Evolutionary conservation across 1,140 invertebrate genomes (phyloP).

Genomic region (Penaeus chinensis): DNA sequence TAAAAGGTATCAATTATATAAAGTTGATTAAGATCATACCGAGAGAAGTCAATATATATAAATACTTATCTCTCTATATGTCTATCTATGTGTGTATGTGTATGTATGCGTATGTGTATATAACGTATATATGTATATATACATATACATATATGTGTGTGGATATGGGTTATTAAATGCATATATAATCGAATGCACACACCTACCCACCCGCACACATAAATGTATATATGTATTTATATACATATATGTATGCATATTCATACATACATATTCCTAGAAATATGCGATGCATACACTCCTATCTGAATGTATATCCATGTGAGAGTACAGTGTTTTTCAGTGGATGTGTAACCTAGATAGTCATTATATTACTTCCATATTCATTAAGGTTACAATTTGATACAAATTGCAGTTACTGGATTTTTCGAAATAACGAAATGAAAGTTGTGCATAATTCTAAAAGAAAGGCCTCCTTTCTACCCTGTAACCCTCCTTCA

Average conservation of each 20-base stretch:
- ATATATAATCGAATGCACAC: not conserved
- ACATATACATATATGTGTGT: too few species aligned
- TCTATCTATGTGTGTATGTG: not conserved
- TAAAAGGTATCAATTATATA: too few species aligned
- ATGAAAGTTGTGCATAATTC: too few species aligned
- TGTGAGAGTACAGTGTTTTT: not conserved
- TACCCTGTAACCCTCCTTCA: too few species aligned
- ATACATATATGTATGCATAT: constrained; percentile 8
- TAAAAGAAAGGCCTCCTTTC: too few species aligned
- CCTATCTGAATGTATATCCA: not conserved
- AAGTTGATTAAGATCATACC: not conserved
- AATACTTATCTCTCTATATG: not conserved
- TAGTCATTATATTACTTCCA: too few species aligned
- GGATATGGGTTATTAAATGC: not conserved
- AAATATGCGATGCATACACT: not conserved
- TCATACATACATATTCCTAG: not conserved
- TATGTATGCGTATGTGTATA: constrained; percentile 1
- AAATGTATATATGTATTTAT: constrained; percentile 7
- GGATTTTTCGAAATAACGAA: too few species aligned
- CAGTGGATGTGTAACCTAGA: not conserved
- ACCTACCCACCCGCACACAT: too few species aligned
- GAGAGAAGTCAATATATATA: too few species aligned
- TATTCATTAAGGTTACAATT: too few species aligned
- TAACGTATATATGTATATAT: not conserved
- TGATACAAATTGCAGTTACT: too few species aligned